A percentile compares a stretch with the other conserved stretches of the same genome.
phyloP scores from a whole-genome alignment of 2,888 invertebrate genomes.

The Helicoverpa assulta region DNA sequence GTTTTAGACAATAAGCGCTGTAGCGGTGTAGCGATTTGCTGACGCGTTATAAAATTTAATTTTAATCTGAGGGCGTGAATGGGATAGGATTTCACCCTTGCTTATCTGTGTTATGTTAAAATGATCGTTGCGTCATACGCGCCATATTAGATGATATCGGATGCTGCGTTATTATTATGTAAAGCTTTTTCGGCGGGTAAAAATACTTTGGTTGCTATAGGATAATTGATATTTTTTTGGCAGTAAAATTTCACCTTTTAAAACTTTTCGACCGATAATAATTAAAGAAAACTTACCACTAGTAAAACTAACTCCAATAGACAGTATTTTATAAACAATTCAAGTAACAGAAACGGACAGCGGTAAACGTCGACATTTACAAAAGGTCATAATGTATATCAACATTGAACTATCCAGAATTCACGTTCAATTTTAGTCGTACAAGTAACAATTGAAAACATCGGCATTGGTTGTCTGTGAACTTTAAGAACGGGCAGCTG shows the following conservation, averaged over 20 bases:
- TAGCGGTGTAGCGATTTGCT: conserved; percentile 75
- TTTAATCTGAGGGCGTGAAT: conserved; percentile 86
- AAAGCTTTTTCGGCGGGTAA: conserved; percentile 57
- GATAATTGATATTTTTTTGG: background rate
- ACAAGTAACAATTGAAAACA: conserved; percentile 23
- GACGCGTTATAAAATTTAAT: conserved; percentile 87
- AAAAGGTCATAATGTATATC: conserved; percentile 7
- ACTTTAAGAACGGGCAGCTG: conserved; percentile 31
- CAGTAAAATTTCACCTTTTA: background rate
- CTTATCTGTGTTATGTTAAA: conserved; percentile 76
- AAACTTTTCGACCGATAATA: background rate
- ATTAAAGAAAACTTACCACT: too few relatives aligned
- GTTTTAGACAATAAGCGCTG: conserved; percentile 80
- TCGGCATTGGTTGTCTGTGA: conserved; percentile 31
- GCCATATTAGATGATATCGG: conserved; percentile 62
- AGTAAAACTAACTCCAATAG: too few relatives aligned
- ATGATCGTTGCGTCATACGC: conserved; percentile 72
- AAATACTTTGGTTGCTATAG: conserved; percentile 25
- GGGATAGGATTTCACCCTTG: conserved; percentile 87
- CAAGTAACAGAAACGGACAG: too few relatives aligned
- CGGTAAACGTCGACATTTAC: background rate
- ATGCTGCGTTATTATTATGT: conserved; percentile 51
- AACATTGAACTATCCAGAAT: background rate
- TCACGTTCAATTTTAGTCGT: conserved; percentile 14
- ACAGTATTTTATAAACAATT: too few relatives aligned